Base-by-base conservation (phyloP, 92 coral and sea anemone species). In the Porites evermanni region DNA sequence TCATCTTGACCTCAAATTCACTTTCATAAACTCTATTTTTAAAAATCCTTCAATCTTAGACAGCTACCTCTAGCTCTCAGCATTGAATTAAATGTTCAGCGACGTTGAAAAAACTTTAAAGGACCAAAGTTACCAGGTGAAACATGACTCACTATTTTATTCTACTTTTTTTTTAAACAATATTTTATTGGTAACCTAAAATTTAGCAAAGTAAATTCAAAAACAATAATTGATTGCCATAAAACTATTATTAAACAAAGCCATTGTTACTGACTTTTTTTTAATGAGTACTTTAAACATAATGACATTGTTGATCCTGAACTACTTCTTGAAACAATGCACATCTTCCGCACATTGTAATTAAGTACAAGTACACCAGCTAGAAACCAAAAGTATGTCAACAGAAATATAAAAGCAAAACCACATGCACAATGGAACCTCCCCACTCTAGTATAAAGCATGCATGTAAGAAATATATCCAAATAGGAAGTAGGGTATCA, bases 361-460 rank as follows among this genome's bases (percentile, higher is more conserved):
- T 72, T 72, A 16, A 14, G 75, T 72, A 51, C 7, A 16, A 14
- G 75, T 72, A 51, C 7, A 16, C 44, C n/a, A 12, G 38, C 7
- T 70, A 67, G 17, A 67, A 67, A 74, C 54, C 67, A 1, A 59
- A 26, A 76, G 67, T 7, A 38, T 38, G 70, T 4, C 18, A 20
- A 79, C 11, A 50, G 50, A 47, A 29, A 80, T 53, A 13, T 70
- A 26, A 70, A 26, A 70, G 17, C 77, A 21, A 56, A 60, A 78
- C 61, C 73, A n/a, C 23, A 19, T 9, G 17, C 8, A 38, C 61
- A 2, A 18, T 38, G 72, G 54, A 24, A 10, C 29, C 66, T 56
- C 38, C 76, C 18, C 58, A 16, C 44, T 11, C 9, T 54, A 6
- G 47, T 38, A 4, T 38, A 38, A 53, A 7, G 19, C 26, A 53